Percentiles rank a stretch among this genome's conserved stretches.
Conservation (phyloP, 2,113 vertebrate species). For the Castor canadensis region DNA sequence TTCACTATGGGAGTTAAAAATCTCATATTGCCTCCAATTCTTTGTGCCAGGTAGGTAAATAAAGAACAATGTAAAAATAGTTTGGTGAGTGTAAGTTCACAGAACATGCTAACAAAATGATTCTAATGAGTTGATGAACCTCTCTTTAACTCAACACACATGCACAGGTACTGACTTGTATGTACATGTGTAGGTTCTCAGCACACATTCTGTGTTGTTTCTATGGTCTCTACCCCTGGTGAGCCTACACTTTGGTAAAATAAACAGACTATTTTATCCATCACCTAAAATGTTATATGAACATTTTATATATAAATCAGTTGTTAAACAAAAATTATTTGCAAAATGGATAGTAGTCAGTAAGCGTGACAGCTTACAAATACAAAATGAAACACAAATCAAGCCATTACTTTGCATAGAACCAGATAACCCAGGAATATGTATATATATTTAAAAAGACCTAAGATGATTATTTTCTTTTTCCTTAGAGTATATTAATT, state of each 20-base stretch:
- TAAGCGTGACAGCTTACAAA: neutral
- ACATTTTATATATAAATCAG: too few species aligned
- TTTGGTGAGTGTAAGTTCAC: neutral
- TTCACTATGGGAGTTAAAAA: neutral
- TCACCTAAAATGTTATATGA: neutral
- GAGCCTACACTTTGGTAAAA: neutral
- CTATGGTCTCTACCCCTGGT: neutral
- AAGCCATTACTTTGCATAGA: neutral
- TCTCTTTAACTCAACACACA: neutral
- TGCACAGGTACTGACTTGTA: neutral
- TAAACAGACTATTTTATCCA: neutral
- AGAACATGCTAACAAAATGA: neutral
- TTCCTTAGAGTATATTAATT: too few species aligned
- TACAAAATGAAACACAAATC: neutral
- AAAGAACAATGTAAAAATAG: slow-evolving; percentile 13
- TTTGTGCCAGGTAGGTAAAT: neutral
- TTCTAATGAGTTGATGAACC: neutral
- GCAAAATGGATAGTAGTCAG: neutral
- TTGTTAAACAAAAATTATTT: neutral
- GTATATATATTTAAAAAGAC: neutral
- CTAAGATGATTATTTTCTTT: too few species aligned
- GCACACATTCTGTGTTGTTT: neutral
- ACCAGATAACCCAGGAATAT: neutral
- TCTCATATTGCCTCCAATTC: slow-evolving; percentile 7
- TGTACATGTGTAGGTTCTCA: neutral